A percentile compares a stretch with the other conserved stretches of the same genome.
phyloP scores from a whole-genome alignment of 30 jellyfish, hydroid and myxozoan genomes.

The Clytia hemisphaerica region DNA sequence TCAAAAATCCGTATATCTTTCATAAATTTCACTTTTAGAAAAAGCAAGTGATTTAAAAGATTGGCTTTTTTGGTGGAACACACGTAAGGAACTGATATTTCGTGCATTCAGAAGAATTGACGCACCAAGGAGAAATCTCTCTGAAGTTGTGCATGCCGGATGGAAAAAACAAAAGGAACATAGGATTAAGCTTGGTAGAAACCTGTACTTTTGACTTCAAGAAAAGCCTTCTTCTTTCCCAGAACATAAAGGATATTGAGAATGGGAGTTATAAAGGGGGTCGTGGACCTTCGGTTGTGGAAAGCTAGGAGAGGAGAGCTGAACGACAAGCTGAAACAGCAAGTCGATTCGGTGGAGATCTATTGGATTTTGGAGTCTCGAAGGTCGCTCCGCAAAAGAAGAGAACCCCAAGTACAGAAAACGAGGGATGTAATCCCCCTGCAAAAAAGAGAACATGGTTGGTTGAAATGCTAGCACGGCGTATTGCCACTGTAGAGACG shows the following conservation, averaged over 20 bases:
- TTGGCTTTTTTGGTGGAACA: conserved; percentile 5
- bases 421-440: too few species aligned
- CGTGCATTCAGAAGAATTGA: not conserved
- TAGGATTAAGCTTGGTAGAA: not conserved
- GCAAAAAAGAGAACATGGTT: too few species aligned
- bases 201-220: not conserved
- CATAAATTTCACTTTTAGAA: too few species aligned
- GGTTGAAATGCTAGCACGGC: too few species aligned
- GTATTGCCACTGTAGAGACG: too few species aligned
- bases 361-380: conserved; percentile 7
- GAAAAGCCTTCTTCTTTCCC: not conserved
- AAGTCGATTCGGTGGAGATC: not conserved
- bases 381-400: too few species aligned
- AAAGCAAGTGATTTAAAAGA: too few species aligned
- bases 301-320: not conserved
- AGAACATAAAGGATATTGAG: too few species aligned
- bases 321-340: not conserved
- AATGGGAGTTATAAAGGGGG: too few species aligned
- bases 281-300: not conserved
- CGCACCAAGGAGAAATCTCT: not conserved
- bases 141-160: conserved; percentile 5
- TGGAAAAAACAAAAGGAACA: not conserved
- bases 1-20: too few species aligned
- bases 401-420: too few species aligned
- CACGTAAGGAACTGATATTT: not conserved